Percentiles rank a stretch among this genome's conserved stretches.
Evolutionary conservation across 1,140 invertebrate species (phyloP).

Genomic region (Meloidogyne exigua): DNA sequence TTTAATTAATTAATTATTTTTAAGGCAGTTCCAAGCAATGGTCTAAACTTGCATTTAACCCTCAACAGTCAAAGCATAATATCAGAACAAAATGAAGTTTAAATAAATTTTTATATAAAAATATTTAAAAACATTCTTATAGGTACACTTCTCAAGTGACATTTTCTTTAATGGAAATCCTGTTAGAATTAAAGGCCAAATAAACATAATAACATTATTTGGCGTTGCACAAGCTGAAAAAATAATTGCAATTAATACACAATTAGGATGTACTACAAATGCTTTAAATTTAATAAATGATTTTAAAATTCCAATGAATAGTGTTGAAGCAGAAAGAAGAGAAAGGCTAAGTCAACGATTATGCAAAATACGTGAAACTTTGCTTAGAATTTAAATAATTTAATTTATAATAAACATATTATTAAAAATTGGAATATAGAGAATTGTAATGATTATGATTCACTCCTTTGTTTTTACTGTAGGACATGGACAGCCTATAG

Average conservation of each 20-base stretch:
- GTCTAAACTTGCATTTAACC: conserved; percentile 15
- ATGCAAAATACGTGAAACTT: not conserved
- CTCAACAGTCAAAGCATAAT: not conserved
- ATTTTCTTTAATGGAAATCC: conserved; percentile 11
- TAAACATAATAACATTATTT: conserved; percentile 5
- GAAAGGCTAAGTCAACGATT: not conserved
- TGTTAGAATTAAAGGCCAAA: conserved; percentile 8
- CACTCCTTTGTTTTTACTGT: no score
- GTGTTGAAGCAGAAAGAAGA: not conserved
- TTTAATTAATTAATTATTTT: not conserved
- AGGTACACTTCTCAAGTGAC: conserved; percentile 21
- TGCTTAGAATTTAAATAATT: not conserved
- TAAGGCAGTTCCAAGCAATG: conserved; percentile 22
- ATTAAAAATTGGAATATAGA: no score
- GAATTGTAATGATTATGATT: no score
- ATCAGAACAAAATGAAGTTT: conserved; percentile 20
- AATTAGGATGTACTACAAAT: not conserved
- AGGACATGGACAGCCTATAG: no score
- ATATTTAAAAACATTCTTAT: not conserved
- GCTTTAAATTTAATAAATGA: not conserved
- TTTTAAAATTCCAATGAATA: not conserved
- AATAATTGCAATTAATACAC: not conserved
- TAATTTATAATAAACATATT: no score
- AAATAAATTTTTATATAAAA: not conserved
- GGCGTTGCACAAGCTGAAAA: conserved; percentile 7